These are phyloP conservation scores for Reticulitermes speratus DNA, from an alignment of 1,140 invertebrate genomes.

Conservation along the genomic window DNA sequence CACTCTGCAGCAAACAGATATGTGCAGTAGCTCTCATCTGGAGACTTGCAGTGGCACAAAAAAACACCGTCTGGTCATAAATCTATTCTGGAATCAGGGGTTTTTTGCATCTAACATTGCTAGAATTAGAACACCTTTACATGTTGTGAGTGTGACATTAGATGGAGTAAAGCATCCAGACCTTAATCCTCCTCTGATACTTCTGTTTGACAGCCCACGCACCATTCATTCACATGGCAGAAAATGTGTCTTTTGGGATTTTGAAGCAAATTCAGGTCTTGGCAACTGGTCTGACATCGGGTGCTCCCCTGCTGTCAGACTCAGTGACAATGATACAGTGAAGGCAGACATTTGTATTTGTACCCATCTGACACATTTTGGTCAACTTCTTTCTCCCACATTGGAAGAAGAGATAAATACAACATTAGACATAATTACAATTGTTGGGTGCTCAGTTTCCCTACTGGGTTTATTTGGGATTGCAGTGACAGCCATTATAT, in stretches of 20 bases:
- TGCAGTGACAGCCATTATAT: slow-evolving; percentile 56
- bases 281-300: neutral
- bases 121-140: neutral
- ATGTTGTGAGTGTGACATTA: neutral
- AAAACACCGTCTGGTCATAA: slow-evolving; percentile 48
- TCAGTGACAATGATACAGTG: too few species aligned
- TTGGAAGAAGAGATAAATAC: slow-evolving; percentile 56
- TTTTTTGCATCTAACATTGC: slow-evolving; percentile 39
- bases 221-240: neutral
- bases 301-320: neutral
- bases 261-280: neutral
- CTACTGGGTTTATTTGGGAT: slow-evolving; percentile 47
- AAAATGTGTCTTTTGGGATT: neutral
- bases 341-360: slow-evolving; percentile 50
- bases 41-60: slow-evolving; percentile 45
- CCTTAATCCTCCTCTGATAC: neutral
- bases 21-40: too few species aligned
- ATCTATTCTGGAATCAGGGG: slow-evolving; percentile 35
- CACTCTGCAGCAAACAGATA: slow-evolving; percentile 38
- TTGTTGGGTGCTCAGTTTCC: neutral
- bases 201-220: neutral
- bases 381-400: slow-evolving; percentile 58
- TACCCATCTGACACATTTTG: slow-evolving; percentile 61
- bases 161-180: neutral
- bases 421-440: neutral